Evolutionary conservation across 2,113 vertebrate genomes (phyloP).

Genomic region (Megaptera novaeangliae): DNA sequence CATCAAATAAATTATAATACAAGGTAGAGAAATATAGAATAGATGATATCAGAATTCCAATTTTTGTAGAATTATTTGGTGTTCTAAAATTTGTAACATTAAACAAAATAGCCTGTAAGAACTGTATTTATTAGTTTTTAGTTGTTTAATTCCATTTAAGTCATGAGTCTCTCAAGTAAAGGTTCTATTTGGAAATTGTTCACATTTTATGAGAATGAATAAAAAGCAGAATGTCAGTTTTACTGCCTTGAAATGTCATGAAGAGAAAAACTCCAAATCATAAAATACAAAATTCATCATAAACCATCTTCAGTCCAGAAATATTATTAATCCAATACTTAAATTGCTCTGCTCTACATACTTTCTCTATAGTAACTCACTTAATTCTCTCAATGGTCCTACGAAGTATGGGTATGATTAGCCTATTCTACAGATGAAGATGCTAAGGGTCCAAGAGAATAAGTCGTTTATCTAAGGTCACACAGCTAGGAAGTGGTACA

Average conservation of each 20-base stretch:
- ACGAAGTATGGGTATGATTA: not conserved
- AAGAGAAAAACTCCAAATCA: conserved; percentile 38
- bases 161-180: conserved; percentile 42
- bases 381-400: not conserved
- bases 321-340: not conserved
- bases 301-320: not conserved
- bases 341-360: not conserved
- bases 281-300: conserved; percentile 8
- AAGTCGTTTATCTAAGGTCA: not conserved
- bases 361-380: not conserved
- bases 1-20: conserved; percentile 3
- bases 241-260: conserved; percentile 36
- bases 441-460: not conserved
- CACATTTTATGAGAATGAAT: conserved; percentile 52
- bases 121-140: conserved; percentile 35
- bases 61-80: not conserved
- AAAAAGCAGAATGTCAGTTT: conserved; percentile 33
- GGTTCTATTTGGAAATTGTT: conserved; percentile 45
- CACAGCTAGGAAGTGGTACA: not conserved
- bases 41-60: not conserved
- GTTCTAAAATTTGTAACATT: not conserved
- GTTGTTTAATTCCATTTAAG: conserved; percentile 38
- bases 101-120: conserved; percentile 18
- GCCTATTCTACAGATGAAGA: not conserved
- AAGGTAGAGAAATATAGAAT: not conserved